Evolutionary conservation across 2,797 vertebrate genomes (phyloP), one percentile per base, ranked within the genome.

Genomic region (Melanotaenia nigrans): DNA sequence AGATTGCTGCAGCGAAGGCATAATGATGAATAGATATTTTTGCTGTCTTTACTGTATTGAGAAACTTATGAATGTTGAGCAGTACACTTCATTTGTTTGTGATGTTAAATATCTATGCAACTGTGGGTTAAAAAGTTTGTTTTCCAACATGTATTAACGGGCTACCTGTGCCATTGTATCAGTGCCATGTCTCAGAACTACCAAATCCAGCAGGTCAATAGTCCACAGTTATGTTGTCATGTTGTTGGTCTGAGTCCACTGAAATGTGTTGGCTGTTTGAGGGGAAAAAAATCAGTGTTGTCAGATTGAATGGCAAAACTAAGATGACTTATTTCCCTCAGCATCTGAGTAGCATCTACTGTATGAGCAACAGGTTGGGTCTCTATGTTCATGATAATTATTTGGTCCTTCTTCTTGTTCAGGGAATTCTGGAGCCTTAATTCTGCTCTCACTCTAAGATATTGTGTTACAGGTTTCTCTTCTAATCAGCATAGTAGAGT

Each of bases 391-490:
- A 56, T 58, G 67, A 71, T 70, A 40, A 65, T 78, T 56, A 65
- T 78, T 56, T 32, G 77, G 83, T 78, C 70, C 81, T 84, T 77
- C 70, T 68, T 90, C 71, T 85, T 84, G 58, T 92, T 93, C 91
- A 92, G 91, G 91, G 89, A 92, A 73, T 83, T 80, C 47, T 87
- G 72, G 85, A 91, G 87, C 89, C 87, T 85, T 82, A 86, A 72
- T 68, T 77, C 67, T 79, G 69, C 63, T 61, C 60, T 85, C 75
- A 57, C 62, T 89, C 74, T 92, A 89, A 89, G 71, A 81, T 61
- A 25, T 78, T 73, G 75, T 77, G 36, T 87, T 78, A 84, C 75
- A 57, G 24, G 61, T 79, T 51, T 82, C 64, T 87, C 72, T 77
- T 88, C 47, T 16, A 87, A 82, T 85, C 61, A 81, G 20, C 81